Percentiles rank a stretch among this genome's conserved stretches.
Conservation (phyloP, 2,888 invertebrate species). For the Agrilus mali region DNA sequence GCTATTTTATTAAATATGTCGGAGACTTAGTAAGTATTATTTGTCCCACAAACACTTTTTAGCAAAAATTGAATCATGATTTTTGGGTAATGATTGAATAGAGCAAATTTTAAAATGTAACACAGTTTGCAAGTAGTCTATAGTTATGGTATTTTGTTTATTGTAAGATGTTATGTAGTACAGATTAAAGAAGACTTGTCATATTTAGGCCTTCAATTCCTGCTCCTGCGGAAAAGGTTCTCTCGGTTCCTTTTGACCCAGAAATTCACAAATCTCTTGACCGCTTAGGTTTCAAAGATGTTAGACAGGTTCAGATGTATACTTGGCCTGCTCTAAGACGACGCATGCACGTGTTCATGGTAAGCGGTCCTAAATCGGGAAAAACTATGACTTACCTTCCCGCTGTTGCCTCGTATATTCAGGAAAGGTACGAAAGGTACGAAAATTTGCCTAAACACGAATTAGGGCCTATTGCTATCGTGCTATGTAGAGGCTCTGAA, state of each 20-base stretch:
- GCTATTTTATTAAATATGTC: too few species aligned
- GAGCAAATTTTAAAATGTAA: too few species aligned
- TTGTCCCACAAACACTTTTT: too few species aligned
- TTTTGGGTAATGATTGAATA: too few species aligned
- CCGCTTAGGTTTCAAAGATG: slow-evolving; percentile 17
- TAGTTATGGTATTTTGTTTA: slow-evolving; percentile 1
- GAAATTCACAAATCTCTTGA: slow-evolving; percentile 18
- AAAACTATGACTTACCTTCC: slow-evolving; percentile 62
- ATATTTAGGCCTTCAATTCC: slow-evolving; percentile 20
- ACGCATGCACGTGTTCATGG: slow-evolving; percentile 50
- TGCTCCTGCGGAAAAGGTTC: slow-evolving; percentile 14
- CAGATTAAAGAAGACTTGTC: background rate
- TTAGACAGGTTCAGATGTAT: slow-evolving; percentile 50
- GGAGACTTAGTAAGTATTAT: too few species aligned
- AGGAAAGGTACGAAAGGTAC: slow-evolving; percentile 35
- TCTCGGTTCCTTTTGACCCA: slow-evolving; percentile 19
- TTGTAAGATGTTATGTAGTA: background rate
- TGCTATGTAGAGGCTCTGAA: slow-evolving; percentile 50
- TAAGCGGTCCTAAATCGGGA: slow-evolving; percentile 47
- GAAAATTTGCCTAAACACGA: slow-evolving; percentile 29
- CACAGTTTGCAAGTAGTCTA: background rate
- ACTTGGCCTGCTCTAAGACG: slow-evolving; percentile 58
- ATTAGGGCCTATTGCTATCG: slow-evolving; percentile 47
- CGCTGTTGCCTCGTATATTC: slow-evolving; percentile 48
- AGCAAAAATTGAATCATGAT: too few species aligned